Evolutionary conservation across 1,140 invertebrate species (phyloP), one percentile per base, ranked within the genome.

Genomic region (Caenorhabditis briggsae): DNA sequence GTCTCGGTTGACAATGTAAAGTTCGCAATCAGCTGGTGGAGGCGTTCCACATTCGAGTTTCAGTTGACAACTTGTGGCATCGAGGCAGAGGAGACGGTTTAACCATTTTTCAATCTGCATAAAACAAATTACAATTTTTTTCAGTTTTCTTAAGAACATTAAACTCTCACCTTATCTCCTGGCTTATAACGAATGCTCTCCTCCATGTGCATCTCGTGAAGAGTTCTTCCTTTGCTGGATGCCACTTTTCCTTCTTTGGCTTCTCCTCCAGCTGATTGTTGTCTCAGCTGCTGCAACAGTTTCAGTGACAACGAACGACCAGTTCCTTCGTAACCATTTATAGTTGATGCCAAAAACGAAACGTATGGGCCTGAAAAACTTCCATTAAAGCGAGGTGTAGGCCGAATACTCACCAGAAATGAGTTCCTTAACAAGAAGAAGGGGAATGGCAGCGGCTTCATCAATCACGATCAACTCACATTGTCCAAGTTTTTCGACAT

Each of bases 241-340:
- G 85, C 48, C 23, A 50, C 78, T 89, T 92, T 78, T 83, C 89
- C 50, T 88, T 78, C 83, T 88, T 91, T 90, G 6, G 89, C 53
- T 50, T 55, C 56, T 23, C 85, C 85, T 23, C 48, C 74, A 23
- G 85, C 59, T 14, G 55, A 83, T 87, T 96, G 95, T 56, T 94
- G 93, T 83, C 96, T 93, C 1, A 99, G 93, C 91, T 99, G 96
- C 88, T 97, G 95, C 20, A 99, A 95, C 2, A 99, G 93, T 94
- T 99, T 99, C 16, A 99, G 93, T 0, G 97, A 98, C 6, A 99
- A 93, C 2, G 97, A 98, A 25, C 98, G 94, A 0, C 98, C 97
- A 0, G 98, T 99, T 82, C 98, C 98, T 94, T 99, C 98, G 93
- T 99, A 99, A 16, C 97, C 97, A 92, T 98, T 97, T 48, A 99